Percentiles rank a stretch among this genome's conserved stretches.
phyloP scores from a whole-genome alignment of 35 echinoderm and acorn worm species.

The Anneissia japonica region DNA sequence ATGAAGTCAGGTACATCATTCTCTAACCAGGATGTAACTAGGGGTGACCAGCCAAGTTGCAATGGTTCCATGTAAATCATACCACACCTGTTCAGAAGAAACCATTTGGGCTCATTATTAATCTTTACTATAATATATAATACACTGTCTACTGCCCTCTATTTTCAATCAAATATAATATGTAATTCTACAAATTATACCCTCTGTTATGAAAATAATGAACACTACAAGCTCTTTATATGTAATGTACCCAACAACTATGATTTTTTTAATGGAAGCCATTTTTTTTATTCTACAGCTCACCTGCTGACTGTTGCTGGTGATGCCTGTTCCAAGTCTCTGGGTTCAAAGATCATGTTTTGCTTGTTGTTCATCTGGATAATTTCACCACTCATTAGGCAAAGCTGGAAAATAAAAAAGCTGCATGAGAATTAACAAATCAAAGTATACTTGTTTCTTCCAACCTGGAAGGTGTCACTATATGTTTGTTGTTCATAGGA shows the following conservation, averaged over 20 bases:
- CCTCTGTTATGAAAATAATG: too few relatives aligned
- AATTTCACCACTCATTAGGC: slow-evolving; percentile 99
- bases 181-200: too few relatives aligned
- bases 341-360: slow-evolving; percentile 98
- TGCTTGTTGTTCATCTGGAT: slow-evolving; percentile 97
- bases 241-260: too few relatives aligned
- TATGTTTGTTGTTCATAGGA: too few relatives aligned
- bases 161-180: too few relatives aligned
- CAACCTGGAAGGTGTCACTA: too few relatives aligned
- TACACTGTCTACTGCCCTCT: too few relatives aligned
- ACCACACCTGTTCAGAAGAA: slow-evolving; percentile 71
- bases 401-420: slow-evolving; percentile 57
- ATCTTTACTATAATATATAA: too few relatives aligned
- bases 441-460: neutral
- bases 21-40: slow-evolving; percentile 79
- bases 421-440: neutral
- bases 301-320: slow-evolving; percentile 99
- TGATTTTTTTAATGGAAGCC: too few relatives aligned
- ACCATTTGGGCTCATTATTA: too few relatives aligned
- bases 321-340: slow-evolving; percentile 91
- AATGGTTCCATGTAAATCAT: slow-evolving; percentile 99
- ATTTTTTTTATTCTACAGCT: too few relatives aligned
- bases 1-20: slow-evolving; percentile 82
- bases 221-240: too few relatives aligned
- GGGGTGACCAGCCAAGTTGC: slow-evolving; percentile 81